These are phyloP conservation scores for Lobophora halterata DNA, from an alignment of 2,888 invertebrate genomes.

Conservation along the genomic window DNA sequence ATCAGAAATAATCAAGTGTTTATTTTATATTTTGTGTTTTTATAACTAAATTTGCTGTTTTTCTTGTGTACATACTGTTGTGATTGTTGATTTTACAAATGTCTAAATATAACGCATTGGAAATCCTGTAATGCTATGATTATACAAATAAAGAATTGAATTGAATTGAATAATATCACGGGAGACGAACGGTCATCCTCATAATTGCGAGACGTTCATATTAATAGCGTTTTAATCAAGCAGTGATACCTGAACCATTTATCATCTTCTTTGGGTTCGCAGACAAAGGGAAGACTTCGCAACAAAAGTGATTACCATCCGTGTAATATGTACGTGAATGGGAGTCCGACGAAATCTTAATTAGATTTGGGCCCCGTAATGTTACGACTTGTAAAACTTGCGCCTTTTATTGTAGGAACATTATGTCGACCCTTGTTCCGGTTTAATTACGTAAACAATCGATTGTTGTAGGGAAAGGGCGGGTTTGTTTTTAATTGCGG, in stretches of 20 bases:
- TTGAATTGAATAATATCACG: too few relatives aligned
- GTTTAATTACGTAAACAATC: slow-evolving; percentile 32
- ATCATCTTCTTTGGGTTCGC: slow-evolving; percentile 45
- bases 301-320: slow-evolving; percentile 52
- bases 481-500: slow-evolving; percentile 13
- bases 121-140: too few relatives aligned
- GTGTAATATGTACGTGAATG: slow-evolving; percentile 53
- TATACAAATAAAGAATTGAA: too few relatives aligned
- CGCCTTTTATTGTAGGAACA: slow-evolving; percentile 36
- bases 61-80: too few relatives aligned
- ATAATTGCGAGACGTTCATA: slow-evolving; percentile 3
- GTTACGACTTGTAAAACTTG: slow-evolving; percentile 41
- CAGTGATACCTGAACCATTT: slow-evolving; percentile 42
- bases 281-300: slow-evolving; percentile 49
- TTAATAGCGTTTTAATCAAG: slow-evolving; percentile 37
- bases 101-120: too few relatives aligned
- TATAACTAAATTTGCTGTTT: too few relatives aligned
- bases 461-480: slow-evolving; percentile 24
- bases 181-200: slow-evolving; percentile 11
- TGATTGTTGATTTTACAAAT: too few relatives aligned
- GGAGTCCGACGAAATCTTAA: slow-evolving; percentile 48
- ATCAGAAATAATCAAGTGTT: too few relatives aligned
- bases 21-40: too few relatives aligned
- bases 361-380: slow-evolving; percentile 41
- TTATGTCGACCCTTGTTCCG: slow-evolving; percentile 35